Percentiles rank a stretch among this genome's conserved stretches.
phyloP scores from a whole-genome alignment of 2,797 vertebrate genomes.

The Leuciscus waleckii region DNA sequence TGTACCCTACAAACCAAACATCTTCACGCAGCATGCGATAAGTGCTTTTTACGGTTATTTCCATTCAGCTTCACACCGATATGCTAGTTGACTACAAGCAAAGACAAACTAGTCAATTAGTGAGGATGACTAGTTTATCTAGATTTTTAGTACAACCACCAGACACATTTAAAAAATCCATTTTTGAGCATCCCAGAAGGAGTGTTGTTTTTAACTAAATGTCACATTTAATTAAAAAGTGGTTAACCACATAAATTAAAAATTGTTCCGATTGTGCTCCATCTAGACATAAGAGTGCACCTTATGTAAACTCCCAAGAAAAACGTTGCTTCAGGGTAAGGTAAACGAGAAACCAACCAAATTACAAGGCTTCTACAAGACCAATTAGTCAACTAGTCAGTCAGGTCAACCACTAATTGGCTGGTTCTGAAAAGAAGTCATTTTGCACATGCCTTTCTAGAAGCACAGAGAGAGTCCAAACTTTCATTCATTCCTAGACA shows the following conservation, averaged over 20 bases:
- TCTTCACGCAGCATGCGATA: constrained; percentile 1
- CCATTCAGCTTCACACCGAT: background rate
- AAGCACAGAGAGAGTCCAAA: background rate
- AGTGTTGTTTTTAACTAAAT: background rate
- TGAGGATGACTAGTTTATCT: constrained; percentile 9
- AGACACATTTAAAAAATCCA: background rate
- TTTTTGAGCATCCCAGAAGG: constrained; percentile 3
- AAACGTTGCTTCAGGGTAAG: background rate
- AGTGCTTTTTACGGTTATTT: constrained; percentile 39
- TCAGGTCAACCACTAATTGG: background rate
- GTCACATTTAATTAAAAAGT: constrained; percentile 2
- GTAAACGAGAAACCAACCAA: background rate
- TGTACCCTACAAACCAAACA: constrained; percentile 22
- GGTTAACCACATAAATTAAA: background rate
- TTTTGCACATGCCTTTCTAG: background rate
- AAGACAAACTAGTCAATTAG: constrained; percentile 19
- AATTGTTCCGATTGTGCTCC: background rate
- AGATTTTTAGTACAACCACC: background rate
- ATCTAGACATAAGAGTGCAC: background rate
- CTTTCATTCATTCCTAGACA: constrained; percentile 1
- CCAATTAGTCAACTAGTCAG: background rate
- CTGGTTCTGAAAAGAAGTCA: background rate
- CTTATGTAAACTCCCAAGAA: background rate
- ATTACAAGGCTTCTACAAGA: background rate
- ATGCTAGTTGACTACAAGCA: background rate